Evolutionary conservation across 2,113 vertebrate genomes (phyloP), one percentile per base, ranked within the genome.

Genomic region (Pipra filicauda): DNA sequence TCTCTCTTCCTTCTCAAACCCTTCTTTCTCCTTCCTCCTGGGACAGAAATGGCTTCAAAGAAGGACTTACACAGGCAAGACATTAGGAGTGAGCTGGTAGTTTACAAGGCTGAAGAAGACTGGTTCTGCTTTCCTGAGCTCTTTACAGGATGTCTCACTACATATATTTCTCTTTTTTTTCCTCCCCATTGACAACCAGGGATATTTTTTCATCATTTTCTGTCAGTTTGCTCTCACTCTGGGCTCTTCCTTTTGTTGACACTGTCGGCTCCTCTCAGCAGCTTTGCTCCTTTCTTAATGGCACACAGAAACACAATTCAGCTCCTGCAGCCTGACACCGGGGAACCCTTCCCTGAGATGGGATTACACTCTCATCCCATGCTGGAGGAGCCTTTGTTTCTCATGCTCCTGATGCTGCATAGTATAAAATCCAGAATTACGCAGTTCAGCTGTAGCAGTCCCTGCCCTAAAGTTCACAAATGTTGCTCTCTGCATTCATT

Each of bases 201-300:
- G 93, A 81, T 93, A 88, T 92, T 97, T 97, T 96, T 89, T 81
- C 91, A 96, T 95, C 87, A 91, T 72, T 95, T 97, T 95, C 96
- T 97, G 96, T 96, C 97, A 97, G 85, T 93, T 93, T 95, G 46
- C 51, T 88, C 85, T 91, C 54, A 76, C 78, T 97, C 95, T 97
- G 89, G 90, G 91, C 74, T 91, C 94, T 92, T 95, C 80, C 94
- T 69, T 96, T 96, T 93, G 70, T 97, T 97, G 96, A 96, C 94
- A 94, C 51, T 86, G 77, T 28, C 58, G 67, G 90, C 65, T 85
- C 69, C 55, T 51, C 67, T 93, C 59, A 76, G 88, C 72, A 86
- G 93, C 75, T 88, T 75, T 91, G 86, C 65, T 96, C 75, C 71
- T 95, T 65, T 62, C 46, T 41, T 77, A 88, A 59, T 27, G 59